Conservation (phyloP, 1,140 invertebrate genomes). For the Gerris buenoi region DNA sequence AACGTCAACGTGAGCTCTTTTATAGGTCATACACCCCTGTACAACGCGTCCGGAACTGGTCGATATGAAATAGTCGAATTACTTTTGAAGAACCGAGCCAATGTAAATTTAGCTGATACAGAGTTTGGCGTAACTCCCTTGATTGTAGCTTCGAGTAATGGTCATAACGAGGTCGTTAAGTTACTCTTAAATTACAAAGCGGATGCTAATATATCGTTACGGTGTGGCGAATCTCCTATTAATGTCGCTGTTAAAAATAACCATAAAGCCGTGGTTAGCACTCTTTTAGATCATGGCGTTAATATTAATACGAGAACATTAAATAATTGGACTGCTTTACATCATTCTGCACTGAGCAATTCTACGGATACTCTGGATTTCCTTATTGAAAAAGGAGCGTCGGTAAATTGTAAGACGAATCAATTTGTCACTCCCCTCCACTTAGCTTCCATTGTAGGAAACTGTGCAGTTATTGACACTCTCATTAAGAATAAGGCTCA, state of each 20-base stretch:
- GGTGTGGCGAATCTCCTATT: neutral
- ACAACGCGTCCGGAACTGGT: neutral
- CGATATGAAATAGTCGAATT: neutral
- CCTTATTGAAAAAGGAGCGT: no score
- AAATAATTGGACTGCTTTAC: no score
- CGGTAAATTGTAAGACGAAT: no score
- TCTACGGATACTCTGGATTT: no score
- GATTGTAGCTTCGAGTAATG: neutral
- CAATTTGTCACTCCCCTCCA: no score
- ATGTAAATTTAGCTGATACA: neutral
- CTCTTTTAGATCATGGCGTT: neutral
- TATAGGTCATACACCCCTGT: neutral
- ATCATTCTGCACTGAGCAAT: no score
- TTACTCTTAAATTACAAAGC: neutral
- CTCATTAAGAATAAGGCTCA: no score
- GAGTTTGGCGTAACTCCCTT: neutral
- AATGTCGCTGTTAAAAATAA: neutral
- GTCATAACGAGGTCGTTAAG: neutral
- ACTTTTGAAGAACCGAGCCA: neutral
- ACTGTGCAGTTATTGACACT: no score
- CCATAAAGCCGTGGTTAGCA: neutral
- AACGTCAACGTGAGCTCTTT: neutral
- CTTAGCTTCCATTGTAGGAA: no score
- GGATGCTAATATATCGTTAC: neutral
- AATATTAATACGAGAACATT: no score